These are phyloP conservation scores for Ranitomeya imitator DNA, from an alignment of 2,113 vertebrate species.

Conservation along the genomic window DNA sequence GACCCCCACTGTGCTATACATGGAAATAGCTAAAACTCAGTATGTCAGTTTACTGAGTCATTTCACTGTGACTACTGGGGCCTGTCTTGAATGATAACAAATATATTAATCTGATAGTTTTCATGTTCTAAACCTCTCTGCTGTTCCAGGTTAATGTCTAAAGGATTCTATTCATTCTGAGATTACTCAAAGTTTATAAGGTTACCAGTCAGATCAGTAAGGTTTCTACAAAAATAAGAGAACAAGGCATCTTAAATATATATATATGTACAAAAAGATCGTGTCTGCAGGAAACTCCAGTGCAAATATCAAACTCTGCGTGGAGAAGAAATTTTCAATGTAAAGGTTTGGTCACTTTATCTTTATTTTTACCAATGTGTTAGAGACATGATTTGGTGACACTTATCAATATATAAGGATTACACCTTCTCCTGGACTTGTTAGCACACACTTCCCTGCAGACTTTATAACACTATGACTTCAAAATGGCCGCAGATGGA, in stretches of 20 bases:
- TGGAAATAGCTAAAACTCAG: constrained; percentile 59
- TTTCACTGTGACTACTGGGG: constrained; percentile 58
- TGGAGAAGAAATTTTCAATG: not conserved
- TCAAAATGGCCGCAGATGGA: no score
- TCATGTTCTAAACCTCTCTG: constrained; percentile 47
- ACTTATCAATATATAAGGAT: no score
- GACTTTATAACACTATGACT: no score
- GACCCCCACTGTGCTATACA: constrained; percentile 58
- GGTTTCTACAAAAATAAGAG: not conserved
- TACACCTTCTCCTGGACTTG: no score
- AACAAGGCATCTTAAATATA: not conserved
- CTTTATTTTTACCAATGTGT: no score
- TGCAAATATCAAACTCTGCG: not conserved
- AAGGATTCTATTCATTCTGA: constrained; percentile 22
- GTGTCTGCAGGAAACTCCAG: not conserved
- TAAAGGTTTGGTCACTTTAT: not conserved
- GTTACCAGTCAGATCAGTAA: not conserved
- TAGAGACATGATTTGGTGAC: no score
- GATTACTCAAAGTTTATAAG: constrained; percentile 14
- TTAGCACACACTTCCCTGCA: no score
- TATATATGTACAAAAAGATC: not conserved
- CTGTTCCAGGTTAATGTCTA: constrained; percentile 41
- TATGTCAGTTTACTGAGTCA: constrained; percentile 57
- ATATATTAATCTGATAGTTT: constrained; percentile 54
- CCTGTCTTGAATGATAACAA: constrained; percentile 57